Percentiles rank a stretch among this genome's conserved stretches.
Evolutionary conservation across 1,140 invertebrate species (phyloP).

Genomic region (Triops longicaudatus): DNA sequence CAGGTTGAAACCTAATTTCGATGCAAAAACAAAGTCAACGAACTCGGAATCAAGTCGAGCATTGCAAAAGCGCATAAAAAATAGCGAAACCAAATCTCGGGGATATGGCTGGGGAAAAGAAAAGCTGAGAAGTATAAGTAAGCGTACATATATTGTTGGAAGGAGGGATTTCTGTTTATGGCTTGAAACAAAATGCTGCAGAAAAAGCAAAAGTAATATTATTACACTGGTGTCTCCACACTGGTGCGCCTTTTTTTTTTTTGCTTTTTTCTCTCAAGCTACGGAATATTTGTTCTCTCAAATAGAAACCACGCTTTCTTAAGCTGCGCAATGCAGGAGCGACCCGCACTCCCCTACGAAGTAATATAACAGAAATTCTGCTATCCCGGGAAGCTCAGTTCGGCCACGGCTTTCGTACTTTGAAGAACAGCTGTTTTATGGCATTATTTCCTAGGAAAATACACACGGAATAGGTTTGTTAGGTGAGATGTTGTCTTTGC

Average conservation of each 20-base stretch:
- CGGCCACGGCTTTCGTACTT: background rate
- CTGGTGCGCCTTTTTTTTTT: background rate
- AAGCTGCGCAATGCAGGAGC: background rate
- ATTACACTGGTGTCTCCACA: background rate
- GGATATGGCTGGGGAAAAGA: background rate
- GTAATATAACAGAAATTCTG: conserved; percentile 1
- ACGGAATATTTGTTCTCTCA: background rate
- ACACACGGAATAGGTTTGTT: no score
- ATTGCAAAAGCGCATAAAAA: background rate
- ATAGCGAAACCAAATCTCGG: background rate
- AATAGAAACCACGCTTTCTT: background rate
- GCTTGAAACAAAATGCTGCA: background rate
- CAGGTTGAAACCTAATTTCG: background rate
- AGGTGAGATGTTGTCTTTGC: no score
- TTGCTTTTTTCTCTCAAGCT: background rate
- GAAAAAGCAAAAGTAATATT: background rate
- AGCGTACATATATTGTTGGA: no score
- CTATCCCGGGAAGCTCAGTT: background rate
- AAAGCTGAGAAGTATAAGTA: background rate
- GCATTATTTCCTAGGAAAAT: no score
- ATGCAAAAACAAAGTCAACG: background rate
- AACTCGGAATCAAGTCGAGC: background rate
- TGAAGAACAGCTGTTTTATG: no score
- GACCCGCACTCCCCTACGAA: background rate
- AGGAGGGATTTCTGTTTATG: background rate